Evolutionary conservation across 1,140 invertebrate species (phyloP), one percentile per base, ranked within the genome.

Genomic region (Palaemon carinicauda): DNA sequence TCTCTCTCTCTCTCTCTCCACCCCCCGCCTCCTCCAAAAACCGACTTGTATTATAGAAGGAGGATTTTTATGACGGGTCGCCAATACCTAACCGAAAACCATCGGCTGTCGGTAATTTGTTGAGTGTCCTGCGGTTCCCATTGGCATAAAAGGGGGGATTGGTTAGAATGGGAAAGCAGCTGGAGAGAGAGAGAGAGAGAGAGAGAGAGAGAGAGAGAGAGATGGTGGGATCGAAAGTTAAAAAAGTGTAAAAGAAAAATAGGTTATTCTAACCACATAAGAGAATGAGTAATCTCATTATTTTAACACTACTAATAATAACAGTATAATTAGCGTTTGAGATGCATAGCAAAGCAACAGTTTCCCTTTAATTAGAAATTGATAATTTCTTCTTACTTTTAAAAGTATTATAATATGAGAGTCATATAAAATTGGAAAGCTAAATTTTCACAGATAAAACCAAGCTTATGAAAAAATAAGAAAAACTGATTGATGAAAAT

Each of bases 101-200:
- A 74, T 73, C 80, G 65, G 80, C 73, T 82, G 80, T 73, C 80
- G 65, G 69, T 82, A 82, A 82, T 82, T 82, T 82, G 80, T 74
- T 82, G 80, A 82, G 69, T 82, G 69, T 82, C 33, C 80, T 51
- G 50, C 24, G 65, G 80, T 41, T 10, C 33, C 24, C 56, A 3
- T 12, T 29, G 65, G 24, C n/a, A 21, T 33, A 41, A 41, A 73
- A 31, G 33, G 69, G 69, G 33, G 69, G 69, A 73, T 12, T 24
- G 17, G 69, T 19, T 24, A 24, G 69, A 29, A 31, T 19, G 33
- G 69, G 15, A 73, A 3, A 17, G 27, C 24, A 31, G 1, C 24
- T 73, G 27, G 69, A 31, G 33, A 31, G 69, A 24, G 69, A 73
- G 19, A 73, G 27, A 24, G 27, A n/a, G 27, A 73, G 69, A 29